Evolutionary conservation across 2,888 invertebrate genomes (phyloP), one percentile per base, ranked within the genome.

Genomic region (Athalia circularis): DNA sequence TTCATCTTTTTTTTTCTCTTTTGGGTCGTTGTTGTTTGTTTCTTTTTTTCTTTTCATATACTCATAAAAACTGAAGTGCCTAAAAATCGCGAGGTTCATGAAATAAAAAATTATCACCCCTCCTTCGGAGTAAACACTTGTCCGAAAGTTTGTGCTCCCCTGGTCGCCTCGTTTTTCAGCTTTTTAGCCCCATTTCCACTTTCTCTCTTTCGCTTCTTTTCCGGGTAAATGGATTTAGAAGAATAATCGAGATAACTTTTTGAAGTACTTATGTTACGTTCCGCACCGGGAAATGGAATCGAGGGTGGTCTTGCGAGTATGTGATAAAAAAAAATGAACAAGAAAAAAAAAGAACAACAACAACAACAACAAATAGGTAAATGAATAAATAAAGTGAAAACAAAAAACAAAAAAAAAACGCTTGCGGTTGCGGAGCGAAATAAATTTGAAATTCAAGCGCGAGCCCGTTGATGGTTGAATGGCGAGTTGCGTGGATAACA

Each of bases 81-180:
- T 6, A 68, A 29, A 8, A 48, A 47, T 29, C 13, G 65, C 47
- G 47, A 13, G 62, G 65, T n/a, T 48, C 47, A 65, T 65, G 48
- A 65, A 65, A 65, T 65, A 48, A 65, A 65, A 65, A 48, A 65
- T 65, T 65, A 65, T 65, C 65, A 48, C 65, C 65, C 8, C 65
- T 9, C 11, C 7, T 52, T 65, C 48, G 65, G 15, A 47, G 65
- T 65, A 48, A 65, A 65, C 48, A 65, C 48, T 65, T n/a, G 68
- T 29, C 68, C 5, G 52, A 68, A 68, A 68, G 45, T 6, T 68
- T 68, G 29, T 15, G 29, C 29, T 52, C 11, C 15, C n/a, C n/a
- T n/a, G 9, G 9, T 52, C 29, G 29, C 29, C 29, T 52, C 15
- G 9, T 29, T 29, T 50, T 48, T 15, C 4, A 8, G 50, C 52